Conservation (phyloP, 2,113 vertebrate genomes). For the Nothoprocta perdicaria region DNA sequence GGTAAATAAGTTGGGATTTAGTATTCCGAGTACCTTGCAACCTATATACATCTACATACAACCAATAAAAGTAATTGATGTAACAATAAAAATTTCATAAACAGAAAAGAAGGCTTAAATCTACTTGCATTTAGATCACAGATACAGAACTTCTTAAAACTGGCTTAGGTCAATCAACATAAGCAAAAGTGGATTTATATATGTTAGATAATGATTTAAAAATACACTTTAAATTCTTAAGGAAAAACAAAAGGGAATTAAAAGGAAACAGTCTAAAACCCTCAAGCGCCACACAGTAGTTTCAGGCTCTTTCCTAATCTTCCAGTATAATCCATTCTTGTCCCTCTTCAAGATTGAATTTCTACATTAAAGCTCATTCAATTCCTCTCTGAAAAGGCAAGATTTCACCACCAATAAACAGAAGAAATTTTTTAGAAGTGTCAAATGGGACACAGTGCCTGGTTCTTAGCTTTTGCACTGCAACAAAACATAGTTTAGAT, state of each 20-base stretch:
- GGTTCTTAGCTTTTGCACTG: slow-evolving; percentile 17
- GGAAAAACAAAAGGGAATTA: not conserved
- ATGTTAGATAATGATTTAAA: not conserved
- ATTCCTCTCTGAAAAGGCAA: slow-evolving; percentile 7
- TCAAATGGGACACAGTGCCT: not conserved
- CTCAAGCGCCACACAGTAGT: not conserved
- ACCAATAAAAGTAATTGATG: not conserved
- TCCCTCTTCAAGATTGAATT: slow-evolving; percentile 16
- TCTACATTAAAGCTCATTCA: slow-evolving; percentile 3
- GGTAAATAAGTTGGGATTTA: not conserved
- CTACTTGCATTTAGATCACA: slow-evolving; percentile 19
- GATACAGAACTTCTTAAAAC: not conserved
- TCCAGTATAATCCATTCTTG: slow-evolving; percentile 1
- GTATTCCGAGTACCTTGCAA: not conserved
- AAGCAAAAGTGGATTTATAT: slow-evolving; percentile 8
- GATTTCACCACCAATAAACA: slow-evolving; percentile 48
- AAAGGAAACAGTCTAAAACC: not conserved
- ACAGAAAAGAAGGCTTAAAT: not conserved
- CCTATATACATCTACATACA: not conserved
- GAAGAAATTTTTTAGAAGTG: not conserved
- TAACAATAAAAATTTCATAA: not conserved
- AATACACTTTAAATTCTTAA: not conserved
- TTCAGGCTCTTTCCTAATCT: slow-evolving; percentile 32
- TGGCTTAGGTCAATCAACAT: not conserved
- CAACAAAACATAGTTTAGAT: slow-evolving; percentile 48